A percentile compares a stretch with the other conserved stretches of the same genome.
These are phyloP conservation scores for Brachionus rotundiformis DNA, from an alignment of 1,140 invertebrate species.

Conservation along the genomic window DNA sequence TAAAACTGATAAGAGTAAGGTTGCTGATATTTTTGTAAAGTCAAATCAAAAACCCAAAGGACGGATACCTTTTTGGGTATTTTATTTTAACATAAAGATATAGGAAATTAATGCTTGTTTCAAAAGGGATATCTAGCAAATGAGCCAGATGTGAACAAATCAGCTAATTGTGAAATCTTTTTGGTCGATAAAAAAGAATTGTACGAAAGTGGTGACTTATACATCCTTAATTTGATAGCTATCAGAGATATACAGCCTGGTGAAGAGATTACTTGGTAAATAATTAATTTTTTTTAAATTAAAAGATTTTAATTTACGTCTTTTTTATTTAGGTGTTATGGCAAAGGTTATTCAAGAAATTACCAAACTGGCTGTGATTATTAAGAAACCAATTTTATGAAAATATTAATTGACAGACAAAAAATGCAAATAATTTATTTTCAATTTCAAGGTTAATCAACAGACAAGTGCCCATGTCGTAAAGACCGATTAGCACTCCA, in stretches of 20 bases:
- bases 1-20: neutral
- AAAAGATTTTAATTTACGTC: no score
- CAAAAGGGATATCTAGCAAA: neutral
- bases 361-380: no score
- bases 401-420: no score
- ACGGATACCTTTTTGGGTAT: slow-evolving; percentile 19
- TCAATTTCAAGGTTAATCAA: no score
- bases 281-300: no score
- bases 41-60: neutral
- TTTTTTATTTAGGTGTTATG: no score
- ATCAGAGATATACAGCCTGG: neutral
- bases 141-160: neutral
- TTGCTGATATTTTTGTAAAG: neutral
- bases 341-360: no score
- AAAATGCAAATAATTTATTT: no score
- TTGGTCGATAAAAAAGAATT: neutral
- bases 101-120: neutral
- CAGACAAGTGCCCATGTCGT: no score
- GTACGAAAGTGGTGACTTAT: neutral
- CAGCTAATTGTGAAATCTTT: neutral
- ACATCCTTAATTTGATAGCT: neutral
- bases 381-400: no score
- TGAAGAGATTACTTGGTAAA: neutral
- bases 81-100: neutral
- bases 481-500: no score